Evolutionary conservation across 2,888 invertebrate species (phyloP).

Genomic region (Noctua janthina): DNA sequence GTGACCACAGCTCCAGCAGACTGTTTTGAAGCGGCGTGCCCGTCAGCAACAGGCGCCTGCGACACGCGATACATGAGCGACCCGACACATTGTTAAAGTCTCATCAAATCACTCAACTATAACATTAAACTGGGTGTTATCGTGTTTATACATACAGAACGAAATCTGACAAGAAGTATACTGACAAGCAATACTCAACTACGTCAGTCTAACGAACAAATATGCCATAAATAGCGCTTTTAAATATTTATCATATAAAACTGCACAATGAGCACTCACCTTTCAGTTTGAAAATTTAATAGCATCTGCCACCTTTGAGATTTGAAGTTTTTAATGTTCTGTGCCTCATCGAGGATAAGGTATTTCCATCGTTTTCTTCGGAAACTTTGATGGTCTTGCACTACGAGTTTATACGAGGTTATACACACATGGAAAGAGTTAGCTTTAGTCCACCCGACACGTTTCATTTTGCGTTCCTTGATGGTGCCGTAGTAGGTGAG

Average conservation of each 20-base stretch:
- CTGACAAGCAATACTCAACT: neutral
- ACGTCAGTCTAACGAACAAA: neutral
- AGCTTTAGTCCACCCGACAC: constrained; percentile 99
- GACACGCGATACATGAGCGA: constrained; percentile 17
- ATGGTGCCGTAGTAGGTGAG: constrained; percentile 99
- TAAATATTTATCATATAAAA: constrained; percentile 1
- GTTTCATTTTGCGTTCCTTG: constrained; percentile 97
- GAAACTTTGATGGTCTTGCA: constrained; percentile 99
- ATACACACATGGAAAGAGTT: constrained; percentile 99
- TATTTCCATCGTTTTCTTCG: constrained; percentile 99
- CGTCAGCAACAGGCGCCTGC: constrained; percentile 96
- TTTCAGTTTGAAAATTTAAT: constrained; percentile 97
- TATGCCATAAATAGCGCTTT: neutral
- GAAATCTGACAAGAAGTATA: neutral
- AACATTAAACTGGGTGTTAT: neutral
- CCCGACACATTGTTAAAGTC: neutral
- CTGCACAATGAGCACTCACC: constrained; percentile 87
- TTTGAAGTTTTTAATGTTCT: constrained; percentile 99
- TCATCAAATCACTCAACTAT: neutral
- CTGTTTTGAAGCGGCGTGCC: constrained; percentile 99
- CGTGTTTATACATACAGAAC: neutral
- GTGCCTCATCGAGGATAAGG: constrained; percentile 99
- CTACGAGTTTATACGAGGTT: constrained; percentile 99
- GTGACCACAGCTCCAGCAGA: constrained; percentile 98
- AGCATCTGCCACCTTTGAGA: constrained; percentile 99